Evolutionary conservation across 2,888 invertebrate species (phyloP).

Genomic region (Acronicta psi): DNA sequence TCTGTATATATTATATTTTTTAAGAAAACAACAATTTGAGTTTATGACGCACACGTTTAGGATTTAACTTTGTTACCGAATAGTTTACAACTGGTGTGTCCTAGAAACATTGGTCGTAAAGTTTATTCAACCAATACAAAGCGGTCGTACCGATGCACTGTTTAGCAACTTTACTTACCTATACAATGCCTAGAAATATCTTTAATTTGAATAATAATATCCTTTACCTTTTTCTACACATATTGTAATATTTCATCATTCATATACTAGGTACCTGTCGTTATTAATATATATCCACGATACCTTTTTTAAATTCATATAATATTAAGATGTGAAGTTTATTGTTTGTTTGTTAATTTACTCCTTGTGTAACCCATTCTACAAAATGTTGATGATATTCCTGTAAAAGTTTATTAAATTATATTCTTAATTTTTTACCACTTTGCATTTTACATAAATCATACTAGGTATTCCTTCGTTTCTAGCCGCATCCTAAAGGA

Average conservation of each 20-base stretch:
- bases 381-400: no score
- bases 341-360: no score
- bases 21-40: conserved; percentile 28
- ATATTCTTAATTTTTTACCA: no score
- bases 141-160: conserved; percentile 63
- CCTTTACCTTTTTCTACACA: neutral
- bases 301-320: no score
- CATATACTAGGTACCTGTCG: neutral
- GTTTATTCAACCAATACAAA: conserved; percentile 77
- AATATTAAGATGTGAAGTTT: no score
- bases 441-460: no score
- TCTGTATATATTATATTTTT: conserved; percentile 18
- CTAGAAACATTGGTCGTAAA: conserved; percentile 82
- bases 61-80: conserved; percentile 72
- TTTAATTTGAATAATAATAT: conserved; percentile 32
- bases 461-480: no score
- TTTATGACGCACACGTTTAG: conserved; percentile 45
- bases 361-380: no score
- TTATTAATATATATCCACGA: no score
- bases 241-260: neutral
- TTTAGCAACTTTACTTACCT: conserved; percentile 68
- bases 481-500: no score
- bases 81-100: conserved; percentile 75
- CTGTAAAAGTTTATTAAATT: no score
- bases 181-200: conserved; percentile 46